These are phyloP conservation scores for Polymixis lichenea DNA, from an alignment of 2,888 invertebrate species.

Conservation along the genomic window DNA sequence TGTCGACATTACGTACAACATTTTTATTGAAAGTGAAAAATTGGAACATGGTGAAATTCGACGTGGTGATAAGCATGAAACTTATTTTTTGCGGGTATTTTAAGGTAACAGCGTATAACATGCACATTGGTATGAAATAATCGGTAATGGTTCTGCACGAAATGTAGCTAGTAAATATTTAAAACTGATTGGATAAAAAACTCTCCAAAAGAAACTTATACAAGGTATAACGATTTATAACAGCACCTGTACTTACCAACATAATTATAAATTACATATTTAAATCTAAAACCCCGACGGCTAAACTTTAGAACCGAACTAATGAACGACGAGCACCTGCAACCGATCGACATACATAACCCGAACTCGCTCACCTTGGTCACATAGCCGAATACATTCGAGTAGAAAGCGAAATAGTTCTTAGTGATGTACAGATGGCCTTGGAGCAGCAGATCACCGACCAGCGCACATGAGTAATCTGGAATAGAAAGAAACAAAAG, in stretches of 20 bases:
- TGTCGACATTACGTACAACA: not conserved
- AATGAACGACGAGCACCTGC: slow-evolving; percentile 11
- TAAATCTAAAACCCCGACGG: slow-evolving; percentile 4
- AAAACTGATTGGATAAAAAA: not conserved
- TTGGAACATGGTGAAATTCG: not conserved
- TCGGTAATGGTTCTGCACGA: not conserved
- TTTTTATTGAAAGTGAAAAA: not conserved
- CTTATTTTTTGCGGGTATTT: not conserved
- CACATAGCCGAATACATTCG: slow-evolving; percentile 98
- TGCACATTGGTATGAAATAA: not conserved
- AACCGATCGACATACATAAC: slow-evolving; percentile 35
- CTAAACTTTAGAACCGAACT: slow-evolving; percentile 21
- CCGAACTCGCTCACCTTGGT: slow-evolving; percentile 93
- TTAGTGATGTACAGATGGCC: slow-evolving; percentile 98
- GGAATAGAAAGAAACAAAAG: slow-evolving; percentile 73
- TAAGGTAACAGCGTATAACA: not conserved
- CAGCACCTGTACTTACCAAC: not conserved
- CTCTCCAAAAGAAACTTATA: not conserved
- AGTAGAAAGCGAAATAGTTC: slow-evolving; percentile 98
- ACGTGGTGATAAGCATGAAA: too few species aligned
- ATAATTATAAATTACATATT: slow-evolving; percentile 8
- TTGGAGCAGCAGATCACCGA: slow-evolving; percentile 97
- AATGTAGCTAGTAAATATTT: not conserved
- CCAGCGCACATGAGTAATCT: slow-evolving; percentile 98
- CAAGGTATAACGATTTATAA: not conserved